Percentiles rank a stretch among this genome's conserved stretches.
Evolutionary conservation across 1,140 invertebrate genomes (phyloP).

Genomic region (Berghia stephanieae): DNA sequence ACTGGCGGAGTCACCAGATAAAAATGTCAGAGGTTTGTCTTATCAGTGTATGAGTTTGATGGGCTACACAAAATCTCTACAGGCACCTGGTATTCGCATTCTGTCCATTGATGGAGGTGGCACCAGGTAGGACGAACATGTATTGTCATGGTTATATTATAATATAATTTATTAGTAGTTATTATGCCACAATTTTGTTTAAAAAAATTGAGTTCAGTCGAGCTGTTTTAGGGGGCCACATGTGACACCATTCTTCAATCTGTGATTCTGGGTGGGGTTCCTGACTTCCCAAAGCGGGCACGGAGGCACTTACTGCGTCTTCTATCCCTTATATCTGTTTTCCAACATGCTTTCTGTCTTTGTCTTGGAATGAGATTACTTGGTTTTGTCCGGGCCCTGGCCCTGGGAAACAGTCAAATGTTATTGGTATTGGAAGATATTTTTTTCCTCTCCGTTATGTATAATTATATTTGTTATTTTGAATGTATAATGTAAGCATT

Average conservation of each 20-base stretch:
- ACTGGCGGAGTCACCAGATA: constrained; percentile 56
- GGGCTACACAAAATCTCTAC: constrained; percentile 78
- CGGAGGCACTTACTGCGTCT: too few species aligned
- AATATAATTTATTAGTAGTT: neutral
- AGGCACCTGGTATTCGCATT: constrained; percentile 80
- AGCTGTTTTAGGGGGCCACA: too few species aligned
- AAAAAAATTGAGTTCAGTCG: neutral
- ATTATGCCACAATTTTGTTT: neutral
- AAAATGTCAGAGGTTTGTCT: constrained; percentile 38
- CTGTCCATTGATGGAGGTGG: constrained; percentile 91
- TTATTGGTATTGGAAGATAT: too few species aligned
- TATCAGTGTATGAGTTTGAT: constrained; percentile 74
- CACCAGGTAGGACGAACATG: constrained; percentile 70
- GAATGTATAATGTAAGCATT: too few species aligned
- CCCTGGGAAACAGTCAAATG: constrained; percentile 5
- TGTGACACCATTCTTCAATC: neutral
- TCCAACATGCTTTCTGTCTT: too few species aligned
- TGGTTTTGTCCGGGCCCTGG: neutral
- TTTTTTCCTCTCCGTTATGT: too few species aligned
- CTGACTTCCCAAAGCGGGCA: too few species aligned
- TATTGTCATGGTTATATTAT: neutral
- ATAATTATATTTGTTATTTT: too few species aligned
- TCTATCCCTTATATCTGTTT: too few species aligned
- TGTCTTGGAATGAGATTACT: too few species aligned
- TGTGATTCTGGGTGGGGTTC: too few species aligned